Percentiles rank a stretch among this genome's conserved stretches.
phyloP scores from a whole-genome alignment of 2,797 vertebrate species.

The Clarias pachynema region DNA sequence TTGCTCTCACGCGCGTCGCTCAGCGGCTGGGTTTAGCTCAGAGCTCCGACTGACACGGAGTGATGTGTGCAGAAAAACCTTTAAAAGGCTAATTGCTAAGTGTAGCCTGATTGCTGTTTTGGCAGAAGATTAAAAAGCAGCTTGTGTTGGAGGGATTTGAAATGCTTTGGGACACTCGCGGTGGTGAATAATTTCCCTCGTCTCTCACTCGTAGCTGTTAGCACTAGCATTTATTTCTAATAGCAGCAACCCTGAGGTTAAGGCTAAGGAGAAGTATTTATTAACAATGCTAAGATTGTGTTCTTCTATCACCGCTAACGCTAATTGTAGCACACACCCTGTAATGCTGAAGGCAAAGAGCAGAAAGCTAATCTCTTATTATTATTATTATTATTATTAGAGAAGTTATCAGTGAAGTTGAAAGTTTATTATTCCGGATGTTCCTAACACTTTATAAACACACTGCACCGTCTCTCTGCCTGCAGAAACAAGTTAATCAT shows the following conservation, averaged over 20 bases:
- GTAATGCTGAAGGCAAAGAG: background rate
- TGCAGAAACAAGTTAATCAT: constrained; percentile 69
- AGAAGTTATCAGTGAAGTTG: background rate
- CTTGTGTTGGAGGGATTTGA: background rate
- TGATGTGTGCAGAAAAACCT: background rate
- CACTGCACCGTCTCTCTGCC: constrained; percentile 53
- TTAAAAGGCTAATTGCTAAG: background rate
- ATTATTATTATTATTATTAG: background rate
- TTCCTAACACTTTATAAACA: too few species aligned
- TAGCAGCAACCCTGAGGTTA: background rate
- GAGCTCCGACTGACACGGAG: background rate
- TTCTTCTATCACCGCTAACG: background rate
- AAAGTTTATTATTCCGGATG: background rate
- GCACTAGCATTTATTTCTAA: background rate
- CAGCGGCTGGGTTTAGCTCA: constrained; percentile 2
- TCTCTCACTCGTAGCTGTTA: background rate
- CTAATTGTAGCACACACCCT: background rate
- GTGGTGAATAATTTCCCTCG: background rate
- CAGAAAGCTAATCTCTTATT: background rate
- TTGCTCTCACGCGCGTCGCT: background rate
- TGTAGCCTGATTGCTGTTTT: constrained; percentile 33
- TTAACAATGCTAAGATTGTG: background rate
- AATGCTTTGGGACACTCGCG: background rate
- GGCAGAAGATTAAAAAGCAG: constrained; percentile 22
- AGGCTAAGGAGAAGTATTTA: background rate